Percentiles rank a stretch among this genome's conserved stretches.
These are phyloP conservation scores for Tortricodes alternella DNA, from an alignment of 2,888 invertebrate species.

Conservation along the genomic window DNA sequence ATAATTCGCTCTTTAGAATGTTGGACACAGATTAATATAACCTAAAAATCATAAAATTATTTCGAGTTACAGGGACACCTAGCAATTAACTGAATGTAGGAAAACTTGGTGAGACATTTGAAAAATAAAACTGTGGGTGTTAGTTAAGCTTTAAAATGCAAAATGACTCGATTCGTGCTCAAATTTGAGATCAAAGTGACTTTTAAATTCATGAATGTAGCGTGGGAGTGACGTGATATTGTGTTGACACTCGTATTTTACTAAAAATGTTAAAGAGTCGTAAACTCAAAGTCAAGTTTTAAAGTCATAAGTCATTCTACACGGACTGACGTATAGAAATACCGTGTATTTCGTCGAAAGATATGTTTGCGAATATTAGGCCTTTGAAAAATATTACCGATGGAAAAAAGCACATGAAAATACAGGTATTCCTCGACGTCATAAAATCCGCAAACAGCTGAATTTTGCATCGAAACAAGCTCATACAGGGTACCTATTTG, in stretches of 20 bases:
- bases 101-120: slow-evolving; percentile 34
- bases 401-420: slow-evolving; percentile 47
- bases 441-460: slow-evolving; percentile 23
- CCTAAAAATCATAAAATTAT: not conserved
- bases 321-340: slow-evolving; percentile 41
- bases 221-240: slow-evolving; percentile 15
- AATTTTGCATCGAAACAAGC: slow-evolving; percentile 1
- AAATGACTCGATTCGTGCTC: slow-evolving; percentile 68
- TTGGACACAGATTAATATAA: no score
- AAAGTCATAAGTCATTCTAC: slow-evolving; percentile 3
- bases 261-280: slow-evolving; percentile 10
- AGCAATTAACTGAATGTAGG: not conserved
- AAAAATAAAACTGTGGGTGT: slow-evolving; percentile 47
- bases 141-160: slow-evolving; percentile 50
- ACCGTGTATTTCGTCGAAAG: slow-evolving; percentile 58
- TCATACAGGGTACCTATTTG: slow-evolving; percentile 22
- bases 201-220: slow-evolving; percentile 36
- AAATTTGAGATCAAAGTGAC: slow-evolving; percentile 76
- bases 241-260: no score
- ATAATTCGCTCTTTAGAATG: no score
- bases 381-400: slow-evolving; percentile 32
- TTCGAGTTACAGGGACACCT: not conserved
- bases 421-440: slow-evolving; percentile 56
- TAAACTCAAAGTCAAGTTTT: slow-evolving; percentile 20
- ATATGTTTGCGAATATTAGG: slow-evolving; percentile 40